A percentile compares a stretch with the other conserved stretches of the same genome.
Evolutionary conservation across 2,113 vertebrate genomes (phyloP).

Genomic region (Crocuta crocuta): DNA sequence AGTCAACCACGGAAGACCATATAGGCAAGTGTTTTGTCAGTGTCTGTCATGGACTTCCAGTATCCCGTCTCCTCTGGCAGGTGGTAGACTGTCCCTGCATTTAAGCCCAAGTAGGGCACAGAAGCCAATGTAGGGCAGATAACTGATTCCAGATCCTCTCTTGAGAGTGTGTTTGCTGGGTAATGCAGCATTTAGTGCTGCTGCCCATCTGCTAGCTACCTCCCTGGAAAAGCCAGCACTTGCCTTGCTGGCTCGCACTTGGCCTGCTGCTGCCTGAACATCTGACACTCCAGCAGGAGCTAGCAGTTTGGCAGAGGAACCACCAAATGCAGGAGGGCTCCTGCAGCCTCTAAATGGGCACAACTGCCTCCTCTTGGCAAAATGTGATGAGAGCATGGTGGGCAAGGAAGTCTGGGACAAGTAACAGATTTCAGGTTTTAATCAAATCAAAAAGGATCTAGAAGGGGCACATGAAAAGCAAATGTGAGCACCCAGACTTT

Average conservation of each 20-base stretch:
- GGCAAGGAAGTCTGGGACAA: not conserved
- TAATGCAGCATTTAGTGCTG: not conserved
- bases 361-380: not conserved
- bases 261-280: not conserved
- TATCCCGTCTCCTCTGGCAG: not conserved
- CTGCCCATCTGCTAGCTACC: not conserved
- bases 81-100: not conserved
- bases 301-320: not conserved
- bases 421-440: not conserved
- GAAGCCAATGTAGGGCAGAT: not conserved
- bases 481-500: too few species aligned
- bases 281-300: not conserved
- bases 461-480: not conserved
- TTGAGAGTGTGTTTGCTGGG: not conserved
- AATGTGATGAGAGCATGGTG: not conserved
- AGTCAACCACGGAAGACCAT: too few species aligned
- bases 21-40: not conserved
- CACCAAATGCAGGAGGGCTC: not conserved
- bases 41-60: not conserved
- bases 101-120: not conserved
- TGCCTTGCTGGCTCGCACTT: not conserved
- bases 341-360: not conserved
- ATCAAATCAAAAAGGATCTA: not conserved
- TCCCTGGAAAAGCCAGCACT: not conserved
- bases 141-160: not conserved